A percentile compares a stretch with the other conserved stretches of the same genome.
These are phyloP conservation scores for Sylvilagus bachmani DNA, from an alignment of 2,113 vertebrate species.

Conservation along the genomic window DNA sequence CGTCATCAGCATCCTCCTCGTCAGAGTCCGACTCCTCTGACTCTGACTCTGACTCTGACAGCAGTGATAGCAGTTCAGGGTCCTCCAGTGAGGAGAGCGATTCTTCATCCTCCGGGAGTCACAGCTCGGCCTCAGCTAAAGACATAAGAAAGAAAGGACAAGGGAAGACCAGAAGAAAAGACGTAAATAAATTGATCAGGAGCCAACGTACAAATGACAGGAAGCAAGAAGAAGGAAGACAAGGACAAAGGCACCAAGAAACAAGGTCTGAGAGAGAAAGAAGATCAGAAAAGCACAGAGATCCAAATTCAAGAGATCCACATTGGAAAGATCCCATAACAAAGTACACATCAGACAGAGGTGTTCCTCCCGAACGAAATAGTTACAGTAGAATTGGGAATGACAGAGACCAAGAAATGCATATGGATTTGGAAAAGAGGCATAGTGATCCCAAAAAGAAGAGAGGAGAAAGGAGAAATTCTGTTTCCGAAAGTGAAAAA, in stretches of 20 bases:
- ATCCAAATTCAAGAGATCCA: constrained; percentile 76
- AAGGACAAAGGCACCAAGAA: constrained; percentile 80
- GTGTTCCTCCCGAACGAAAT: constrained; percentile 80
- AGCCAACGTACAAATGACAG: constrained; percentile 84
- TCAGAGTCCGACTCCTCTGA: constrained; percentile 90
- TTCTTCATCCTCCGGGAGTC: constrained; percentile 88
- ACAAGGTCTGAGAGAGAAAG: constrained; percentile 84
- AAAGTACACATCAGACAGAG: constrained; percentile 79
- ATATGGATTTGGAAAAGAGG: constrained; percentile 82
- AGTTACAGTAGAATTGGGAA: constrained; percentile 71
- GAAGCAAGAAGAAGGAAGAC: constrained; percentile 84
- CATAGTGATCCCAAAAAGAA: constrained; percentile 81
- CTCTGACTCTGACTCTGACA: constrained; percentile 86
- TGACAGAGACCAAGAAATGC: constrained; percentile 83
- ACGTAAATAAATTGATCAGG: constrained; percentile 82
- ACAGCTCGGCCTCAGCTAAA: constrained; percentile 89
- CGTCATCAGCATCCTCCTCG: constrained; percentile 88
- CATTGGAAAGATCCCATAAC: constrained; percentile 79
- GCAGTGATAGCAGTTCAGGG: constrained; percentile 89
- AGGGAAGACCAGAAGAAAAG: constrained; percentile 85
- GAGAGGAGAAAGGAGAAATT: constrained; percentile 85
- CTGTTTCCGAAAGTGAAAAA: constrained; percentile 87
- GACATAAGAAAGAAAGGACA: constrained; percentile 85
- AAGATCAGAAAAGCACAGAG: constrained; percentile 84
- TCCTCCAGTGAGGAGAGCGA: constrained; percentile 90